Base-by-base conservation (phyloP, 92 coral and sea anemone genomes). In the Pocillopora meandrina region DNA sequence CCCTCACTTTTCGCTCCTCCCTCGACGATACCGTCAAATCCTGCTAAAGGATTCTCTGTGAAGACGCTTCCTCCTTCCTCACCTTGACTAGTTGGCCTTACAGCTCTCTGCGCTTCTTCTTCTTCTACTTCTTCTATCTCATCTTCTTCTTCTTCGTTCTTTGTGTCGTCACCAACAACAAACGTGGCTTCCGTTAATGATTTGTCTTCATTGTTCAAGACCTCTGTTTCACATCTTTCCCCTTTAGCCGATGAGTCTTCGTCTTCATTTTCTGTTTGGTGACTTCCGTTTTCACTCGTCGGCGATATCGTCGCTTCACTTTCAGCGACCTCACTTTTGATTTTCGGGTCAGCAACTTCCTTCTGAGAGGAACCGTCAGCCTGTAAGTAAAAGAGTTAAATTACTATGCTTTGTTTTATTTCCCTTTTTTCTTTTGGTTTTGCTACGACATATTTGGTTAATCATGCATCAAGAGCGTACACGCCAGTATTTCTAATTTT, bases 111-210 rank as follows among this genome's bases (percentile, higher is more conserved):
- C 20, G 36, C 12, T 26, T 33, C 33, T 19, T 10, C 64, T 15
- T 55, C 78, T 16, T 47, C 23, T 17, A 42, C 71, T 23, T 55
- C 74, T 15, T 19, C 61, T 18, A 42, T 2, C 17, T 33, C n/a
- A n/a, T n/a, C 20, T 9, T 63, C 72, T 58, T 26, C 78, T 12
- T n/a, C 35, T 17, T 17, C 81, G 52, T 42, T 42, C 52, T 3
- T 42, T 12, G 73, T 18, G 0, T 69, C 75, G 19, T 73, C 86
- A 63, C 84, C 90, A n/a, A 79, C 78, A 36, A 65, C 58, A 63
- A 76, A 57, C 62, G 68, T 75, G 56, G 71, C 20, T 64, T 59
- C 55, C 36, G 23, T 15, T 34, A 49, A 16, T 1, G 67, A 11
- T 36, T 33, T 60, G 10, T 49, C 75, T 14, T 74, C 79, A 72